Base-by-base conservation (phyloP, 2,888 invertebrate species). In the Bugulina stolonifera region DNA sequence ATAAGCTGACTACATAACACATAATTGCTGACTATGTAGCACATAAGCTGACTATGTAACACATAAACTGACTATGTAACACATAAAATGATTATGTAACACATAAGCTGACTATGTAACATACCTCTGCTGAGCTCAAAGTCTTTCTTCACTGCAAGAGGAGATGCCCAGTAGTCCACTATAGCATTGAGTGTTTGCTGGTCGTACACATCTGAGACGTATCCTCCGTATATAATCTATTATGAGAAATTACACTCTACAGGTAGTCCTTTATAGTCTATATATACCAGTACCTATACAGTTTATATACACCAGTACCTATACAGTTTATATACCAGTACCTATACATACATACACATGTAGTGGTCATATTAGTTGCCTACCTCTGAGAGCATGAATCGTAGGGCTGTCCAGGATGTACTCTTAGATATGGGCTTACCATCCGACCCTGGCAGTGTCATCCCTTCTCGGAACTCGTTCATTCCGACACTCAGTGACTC, bases 151-250 rank as follows among this genome's bases (percentile, higher is more conserved):
- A 83, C 77, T 57, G 84, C 78, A 54, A 77, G 80, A 5, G 83
- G 81, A 23, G 82, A 81, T 10, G 83, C 76, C 82, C 83, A 84
- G 77, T 81, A 84, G 74, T 84, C 84, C 1, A 83, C 79, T 76
- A 84, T 80, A 52, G 82, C 81, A 74, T 78, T 78, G 23, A 84
- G 75, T 70, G 79, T 79, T 73, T 78, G 79, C 75, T 81, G 81
- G 74, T 84, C 84, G 76, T 78, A 77, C 1, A 75, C 74, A 74
- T 82, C 82, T 23, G 79, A 80, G 29, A 82, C 76, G 73, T 80
- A 77, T 72, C 79, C 81, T 18, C 83, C 83, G 76, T 82, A 84
- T 35, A 84, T 77, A 35, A 82, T 78, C 83, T 43, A 18, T 43
- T n/a, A n/a, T n/a, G n/a, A n/a, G n/a, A n/a, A n/a, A n/a, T n/a